Percentiles rank a stretch among this genome's conserved stretches.
Evolutionary conservation across 2,113 vertebrate genomes (phyloP).

Genomic region (Equus przewalskii): DNA sequence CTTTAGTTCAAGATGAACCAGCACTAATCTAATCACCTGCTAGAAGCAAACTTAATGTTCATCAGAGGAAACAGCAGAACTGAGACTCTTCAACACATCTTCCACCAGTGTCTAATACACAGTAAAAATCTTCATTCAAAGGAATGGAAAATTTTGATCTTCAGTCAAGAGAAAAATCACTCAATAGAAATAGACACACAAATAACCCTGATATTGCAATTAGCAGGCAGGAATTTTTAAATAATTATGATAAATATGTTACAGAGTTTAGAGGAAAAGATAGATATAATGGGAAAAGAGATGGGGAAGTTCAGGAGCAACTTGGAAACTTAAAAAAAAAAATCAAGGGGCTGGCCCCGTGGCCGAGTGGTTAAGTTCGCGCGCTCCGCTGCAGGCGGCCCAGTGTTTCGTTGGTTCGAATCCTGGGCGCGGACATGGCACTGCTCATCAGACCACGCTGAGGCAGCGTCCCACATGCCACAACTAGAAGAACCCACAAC

Average conservation of each 20-base stretch:
- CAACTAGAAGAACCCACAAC: no score
- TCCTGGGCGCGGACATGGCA: no score
- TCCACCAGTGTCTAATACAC: background rate
- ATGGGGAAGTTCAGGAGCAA: background rate
- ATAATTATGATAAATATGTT: background rate
- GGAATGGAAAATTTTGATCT: background rate
- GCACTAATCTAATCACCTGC: background rate
- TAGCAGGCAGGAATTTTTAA: background rate
- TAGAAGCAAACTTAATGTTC: background rate
- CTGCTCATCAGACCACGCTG: no score
- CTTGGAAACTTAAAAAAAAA: background rate
- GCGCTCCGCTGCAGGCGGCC: no score
- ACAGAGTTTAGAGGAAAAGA: background rate
- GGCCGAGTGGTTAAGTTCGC: no score
- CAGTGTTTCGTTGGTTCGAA: no score
- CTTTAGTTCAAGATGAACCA: background rate
- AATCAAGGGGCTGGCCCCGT: no score
- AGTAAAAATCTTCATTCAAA: background rate
- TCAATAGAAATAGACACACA: background rate
- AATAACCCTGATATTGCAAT: background rate
- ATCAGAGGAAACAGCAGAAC: background rate
- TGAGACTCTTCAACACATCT: background rate
- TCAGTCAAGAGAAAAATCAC: background rate
- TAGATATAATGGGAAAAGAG: background rate
- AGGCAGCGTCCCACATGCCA: no score